A percentile compares a stretch with the other conserved stretches of the same genome.
phyloP scores from a whole-genome alignment of 2,797 vertebrate species.

The Coregonus sp. region DNA sequence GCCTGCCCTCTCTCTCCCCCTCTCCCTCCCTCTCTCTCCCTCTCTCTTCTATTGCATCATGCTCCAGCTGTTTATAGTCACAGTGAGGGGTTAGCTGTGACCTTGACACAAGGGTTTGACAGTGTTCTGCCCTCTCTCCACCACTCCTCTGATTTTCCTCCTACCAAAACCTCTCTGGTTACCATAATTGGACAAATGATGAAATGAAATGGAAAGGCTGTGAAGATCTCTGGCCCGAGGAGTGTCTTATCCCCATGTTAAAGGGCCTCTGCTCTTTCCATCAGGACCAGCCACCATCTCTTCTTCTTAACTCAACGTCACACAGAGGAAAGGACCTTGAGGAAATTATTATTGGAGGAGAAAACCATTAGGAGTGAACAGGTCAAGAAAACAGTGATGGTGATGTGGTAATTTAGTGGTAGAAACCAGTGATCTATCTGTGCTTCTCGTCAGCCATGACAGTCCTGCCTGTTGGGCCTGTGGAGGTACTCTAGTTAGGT shows the following conservation, averaged over 20 bases:
- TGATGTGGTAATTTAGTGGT: conserved; percentile 62
- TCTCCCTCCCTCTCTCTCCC: conserved; percentile 25
- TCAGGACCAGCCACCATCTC: conserved; percentile 24
- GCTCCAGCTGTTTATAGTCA: conserved; percentile 67
- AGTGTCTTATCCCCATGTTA: not conserved
- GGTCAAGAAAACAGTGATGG: conserved; percentile 61
- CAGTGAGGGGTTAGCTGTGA: conserved; percentile 36
- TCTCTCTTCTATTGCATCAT: conserved; percentile 45
- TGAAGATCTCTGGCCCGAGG: conserved; percentile 19
- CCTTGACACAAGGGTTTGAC: conserved; percentile 54
- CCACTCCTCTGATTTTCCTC: conserved; percentile 34
- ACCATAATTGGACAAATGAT: conserved; percentile 67
- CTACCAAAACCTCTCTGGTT: conserved; percentile 51
- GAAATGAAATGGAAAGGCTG: conserved; percentile 52
- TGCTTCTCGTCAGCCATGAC: conserved; percentile 20
- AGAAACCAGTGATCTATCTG: conserved; percentile 52
- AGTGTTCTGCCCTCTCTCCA: conserved; percentile 22
- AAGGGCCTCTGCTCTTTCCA: conserved; percentile 29
- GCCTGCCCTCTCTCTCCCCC: conserved; percentile 3
- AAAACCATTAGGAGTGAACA: conserved; percentile 70
- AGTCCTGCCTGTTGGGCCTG: not conserved
- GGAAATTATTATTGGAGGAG: conserved; percentile 69
- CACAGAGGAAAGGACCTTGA: conserved; percentile 59
- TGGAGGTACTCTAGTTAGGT: not conserved
- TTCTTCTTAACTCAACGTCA: conserved; percentile 4